Base-by-base conservation (phyloP, 2,888 invertebrate genomes). In the Phalera bucephala region DNA sequence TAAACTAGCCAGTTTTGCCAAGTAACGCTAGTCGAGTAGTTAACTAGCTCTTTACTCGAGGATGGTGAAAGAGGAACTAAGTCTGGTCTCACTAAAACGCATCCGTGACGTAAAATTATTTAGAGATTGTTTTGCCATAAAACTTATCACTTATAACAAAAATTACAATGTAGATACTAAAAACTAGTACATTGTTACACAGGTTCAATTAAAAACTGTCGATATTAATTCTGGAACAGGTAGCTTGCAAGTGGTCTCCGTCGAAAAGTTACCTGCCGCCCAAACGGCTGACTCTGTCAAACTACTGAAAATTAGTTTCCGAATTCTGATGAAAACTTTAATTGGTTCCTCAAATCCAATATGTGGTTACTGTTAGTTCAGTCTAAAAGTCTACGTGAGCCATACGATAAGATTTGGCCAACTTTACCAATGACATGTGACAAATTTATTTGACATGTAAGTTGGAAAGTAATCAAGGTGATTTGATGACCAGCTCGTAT, bases 261-360 rank as follows among this genome's bases (percentile, higher is more conserved):
- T 52, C 59, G 57, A 62, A 52, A 74, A 74, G 64, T 82, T 75
- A 81, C 84, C 83, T 84, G 77, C 64, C 68, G 66, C 64, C 65
- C 70, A 63, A 72, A 64, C 59, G 45, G 82, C 85, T 84, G 85
- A 87, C 85, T 79, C 71, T 75, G 81, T 80, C 82, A 80, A 86
- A 87, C 83, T 80, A 68, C 71, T 70, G 80, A 73, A 86, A 88
- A 86, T 88, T 88, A 84, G 85, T 88, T 86, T 69, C 74, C 59
- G 54, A 80, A 82, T 84, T 81, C 70, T 70, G 80, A 79, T 81
- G 82, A 82, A 83, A 88, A 88, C 83, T 88, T 88, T 87, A 87
- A 88, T 88, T 87, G 85, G 78, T 80, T 84, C 67, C 74, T 81
- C 80, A 74, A 69, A 78, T 76, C 78, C 81, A 81, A 80, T 81